Conservation (phyloP, 2,797 vertebrate species). For the Enteromius argenteus region DNA sequence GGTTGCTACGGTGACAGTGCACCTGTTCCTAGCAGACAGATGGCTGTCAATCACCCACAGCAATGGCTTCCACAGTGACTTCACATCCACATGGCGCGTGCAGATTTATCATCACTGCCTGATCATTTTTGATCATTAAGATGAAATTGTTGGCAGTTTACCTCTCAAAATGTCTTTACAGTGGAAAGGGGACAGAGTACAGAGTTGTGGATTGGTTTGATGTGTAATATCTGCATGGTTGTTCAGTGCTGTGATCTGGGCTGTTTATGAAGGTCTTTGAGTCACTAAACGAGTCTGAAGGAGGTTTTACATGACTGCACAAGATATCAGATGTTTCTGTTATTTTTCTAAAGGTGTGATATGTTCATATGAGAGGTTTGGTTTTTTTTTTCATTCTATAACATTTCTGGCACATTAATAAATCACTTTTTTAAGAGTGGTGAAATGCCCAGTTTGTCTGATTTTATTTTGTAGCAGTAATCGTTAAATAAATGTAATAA, state of each 20-base stretch:
- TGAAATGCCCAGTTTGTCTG: not conserved
- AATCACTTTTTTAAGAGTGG: not conserved
- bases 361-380: not conserved
- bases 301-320: not conserved
- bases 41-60: constrained; percentile 52
- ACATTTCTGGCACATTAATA: not conserved
- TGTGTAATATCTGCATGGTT: not conserved
- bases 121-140: not conserved
- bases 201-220: constrained; percentile 6
- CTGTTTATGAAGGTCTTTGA: not conserved
- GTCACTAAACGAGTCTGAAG: not conserved
- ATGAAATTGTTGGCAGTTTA: not conserved
- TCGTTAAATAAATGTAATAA: not conserved
- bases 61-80: constrained; percentile 1
- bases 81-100: not conserved
- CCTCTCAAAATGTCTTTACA: not conserved
- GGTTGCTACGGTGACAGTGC: constrained; percentile 46
- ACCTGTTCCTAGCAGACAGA: constrained; percentile 55
- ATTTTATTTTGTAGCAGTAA: not conserved
- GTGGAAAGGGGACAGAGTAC: not conserved
- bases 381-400: not conserved
- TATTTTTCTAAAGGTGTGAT: not conserved
- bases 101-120: not conserved
- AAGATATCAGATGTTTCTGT: no score
- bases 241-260: not conserved